Base-by-base conservation (phyloP, 2,888 invertebrate species). In the Rhogogaster chlorosoma region DNA sequence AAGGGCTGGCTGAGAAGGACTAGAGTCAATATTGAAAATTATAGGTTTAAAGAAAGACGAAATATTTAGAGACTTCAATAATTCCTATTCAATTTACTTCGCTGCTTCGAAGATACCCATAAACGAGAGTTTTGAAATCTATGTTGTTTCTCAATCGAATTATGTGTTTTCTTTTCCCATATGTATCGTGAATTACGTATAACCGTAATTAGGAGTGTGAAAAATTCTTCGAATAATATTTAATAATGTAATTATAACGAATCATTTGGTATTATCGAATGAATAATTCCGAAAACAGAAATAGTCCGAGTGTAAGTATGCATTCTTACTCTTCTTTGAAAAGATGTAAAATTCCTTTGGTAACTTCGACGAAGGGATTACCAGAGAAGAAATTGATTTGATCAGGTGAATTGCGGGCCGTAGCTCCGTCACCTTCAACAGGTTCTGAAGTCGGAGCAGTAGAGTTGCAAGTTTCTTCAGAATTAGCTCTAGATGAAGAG, bases 361-460 rank as follows among this genome's bases (percentile, higher is more conserved):
- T 99, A 53, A 98, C 97, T 94, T 99, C 99, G 0, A 99, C 98
- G 90, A 97, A 96, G 0, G 99, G 99, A 94, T 99, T 99, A 4
- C 99, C 99, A 89, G 98, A 98, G 89, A 98, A 98, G 94, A 99
- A 99, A 85, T 87, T 91, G 9, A 93, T 93, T 86, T 93, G 91
- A 86, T 92, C 91, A 3, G 90, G 87, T 32, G 90, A 87, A n/a
- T 88, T 85, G 61, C 90, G 90, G 7, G 90, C 89, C 49, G 90
- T 88, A 3, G 90, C 89, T 45, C 89, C 89, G 22, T 88, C 88
- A 80, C 88, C 88, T 18, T 93, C 92, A 5, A 85, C 88, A 1
- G 89, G 77, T n/a, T 86, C 88, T 26, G 89, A 89, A n/a, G 87
- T 88, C 22, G 89, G 87, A 32, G 86, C 82, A 77, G 85, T 77